phyloP scores from a whole-genome alignment of 2,888 invertebrate genomes.

The Epinotia ramella region DNA sequence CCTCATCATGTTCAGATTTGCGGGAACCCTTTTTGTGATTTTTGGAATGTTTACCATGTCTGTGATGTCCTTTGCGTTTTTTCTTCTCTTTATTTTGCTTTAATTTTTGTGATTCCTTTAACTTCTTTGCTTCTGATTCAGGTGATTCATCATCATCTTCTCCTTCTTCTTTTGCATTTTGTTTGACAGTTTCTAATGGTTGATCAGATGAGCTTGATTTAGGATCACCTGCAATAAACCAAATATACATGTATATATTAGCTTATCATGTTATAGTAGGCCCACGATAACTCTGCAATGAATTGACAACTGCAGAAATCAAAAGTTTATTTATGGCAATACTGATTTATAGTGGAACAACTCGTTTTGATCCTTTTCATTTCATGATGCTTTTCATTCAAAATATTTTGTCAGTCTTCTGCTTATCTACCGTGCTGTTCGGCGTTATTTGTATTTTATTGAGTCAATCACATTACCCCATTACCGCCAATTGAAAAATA shows the following conservation, averaged over 20 bases:
- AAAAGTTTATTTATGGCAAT: too few relatives aligned
- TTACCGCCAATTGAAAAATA: too few relatives aligned
- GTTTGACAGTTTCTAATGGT: conserved; percentile 54
- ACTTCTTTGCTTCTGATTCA: conserved; percentile 58
- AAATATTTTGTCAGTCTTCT: too few relatives aligned
- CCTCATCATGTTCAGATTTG: conserved; percentile 64
- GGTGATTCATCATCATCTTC: conserved; percentile 49
- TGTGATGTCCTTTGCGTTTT: conserved; percentile 78
- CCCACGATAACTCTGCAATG: too few relatives aligned
- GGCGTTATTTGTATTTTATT: too few relatives aligned
- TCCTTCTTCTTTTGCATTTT: conserved; percentile 44
- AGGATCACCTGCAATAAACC: conserved; percentile 63
- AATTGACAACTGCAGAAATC: too few relatives aligned
- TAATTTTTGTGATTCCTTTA: conserved; percentile 75
- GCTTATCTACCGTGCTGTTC: too few relatives aligned
- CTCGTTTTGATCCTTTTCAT: too few relatives aligned
- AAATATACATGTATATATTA: not conserved
- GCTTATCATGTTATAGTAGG: too few relatives aligned
- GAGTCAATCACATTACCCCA: too few relatives aligned
- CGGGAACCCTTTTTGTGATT: conserved; percentile 72
- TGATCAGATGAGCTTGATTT: conserved; percentile 69
- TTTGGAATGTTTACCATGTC: conserved; percentile 81
- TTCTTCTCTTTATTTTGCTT: conserved; percentile 75
- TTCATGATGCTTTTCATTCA: too few relatives aligned
- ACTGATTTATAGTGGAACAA: too few relatives aligned